Percentiles rank a stretch among this genome's conserved stretches.
Conservation (phyloP, 2,797 vertebrate species). For the Nyctibius grandis region DNA sequence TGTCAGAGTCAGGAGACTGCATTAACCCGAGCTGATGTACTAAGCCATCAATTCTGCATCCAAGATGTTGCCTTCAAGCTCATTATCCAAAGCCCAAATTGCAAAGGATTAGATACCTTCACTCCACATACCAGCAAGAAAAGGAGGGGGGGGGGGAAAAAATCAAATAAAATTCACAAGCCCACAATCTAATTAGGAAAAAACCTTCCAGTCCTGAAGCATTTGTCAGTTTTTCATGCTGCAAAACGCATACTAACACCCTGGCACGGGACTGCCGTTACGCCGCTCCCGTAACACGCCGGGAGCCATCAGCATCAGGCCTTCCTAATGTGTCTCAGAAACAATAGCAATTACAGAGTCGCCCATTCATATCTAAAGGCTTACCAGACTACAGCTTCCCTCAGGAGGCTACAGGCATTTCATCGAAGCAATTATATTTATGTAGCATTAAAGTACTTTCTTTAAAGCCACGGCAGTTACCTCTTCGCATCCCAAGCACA, state of each 20-base stretch:
- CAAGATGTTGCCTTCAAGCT: constrained; percentile 6
- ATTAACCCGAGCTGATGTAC: neutral
- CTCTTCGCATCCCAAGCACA: neutral
- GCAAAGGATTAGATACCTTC: constrained; percentile 16
- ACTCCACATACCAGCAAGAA: neutral
- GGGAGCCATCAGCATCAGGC: constrained; percentile 42
- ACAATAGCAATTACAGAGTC: constrained; percentile 63
- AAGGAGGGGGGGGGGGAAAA: neutral
- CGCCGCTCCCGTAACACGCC: neutral
- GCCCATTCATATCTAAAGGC: constrained; percentile 60
- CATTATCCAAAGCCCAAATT: constrained; percentile 28
- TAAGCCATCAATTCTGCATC: neutral
- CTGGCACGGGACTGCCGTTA: neutral
- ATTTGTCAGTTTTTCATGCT: neutral
- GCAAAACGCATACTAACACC: neutral
- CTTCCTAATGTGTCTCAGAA: constrained; percentile 32
- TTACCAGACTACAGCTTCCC: constrained; percentile 55
- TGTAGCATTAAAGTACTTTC: constrained; percentile 44
- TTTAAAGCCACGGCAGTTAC: neutral
- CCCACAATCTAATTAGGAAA: constrained; percentile 4
- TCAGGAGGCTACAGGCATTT: constrained; percentile 60
- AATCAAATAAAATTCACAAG: neutral
- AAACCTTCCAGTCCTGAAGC: constrained; percentile 37
- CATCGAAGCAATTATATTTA: constrained; percentile 65
- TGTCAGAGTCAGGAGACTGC: neutral